These are phyloP conservation scores for Neotoma lepida DNA, from an alignment of 2,113 vertebrate species.

Conservation along the genomic window DNA sequence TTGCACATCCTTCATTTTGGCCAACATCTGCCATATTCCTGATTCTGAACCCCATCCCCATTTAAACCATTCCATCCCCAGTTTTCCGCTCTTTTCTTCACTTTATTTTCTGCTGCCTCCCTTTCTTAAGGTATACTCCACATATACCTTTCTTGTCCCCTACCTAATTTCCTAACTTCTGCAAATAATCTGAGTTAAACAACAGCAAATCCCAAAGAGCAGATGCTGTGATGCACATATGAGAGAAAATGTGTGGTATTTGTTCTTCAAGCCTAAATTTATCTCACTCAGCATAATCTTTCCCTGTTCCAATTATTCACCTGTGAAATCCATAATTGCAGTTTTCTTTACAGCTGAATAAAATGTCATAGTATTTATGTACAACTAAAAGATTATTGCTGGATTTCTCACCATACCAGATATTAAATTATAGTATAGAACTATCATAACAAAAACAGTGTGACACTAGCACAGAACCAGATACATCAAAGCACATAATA, in stretches of 20 bases:
- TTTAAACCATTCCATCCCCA: not conserved
- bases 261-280: not conserved
- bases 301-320: not conserved
- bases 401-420: not conserved
- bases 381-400: not conserved
- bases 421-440: not conserved
- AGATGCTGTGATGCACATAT: not conserved
- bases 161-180: no score
- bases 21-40: not conserved
- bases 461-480: not conserved
- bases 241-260: not conserved
- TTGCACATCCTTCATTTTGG: not conserved
- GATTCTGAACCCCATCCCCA: not conserved
- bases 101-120: not conserved
- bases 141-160: not conserved
- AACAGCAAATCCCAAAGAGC: not conserved
- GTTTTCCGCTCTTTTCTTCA: not conserved
- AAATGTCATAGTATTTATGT: not conserved
- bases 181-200: no score
- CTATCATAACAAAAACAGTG: not conserved
- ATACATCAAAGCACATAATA: not conserved
- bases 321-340: not conserved
- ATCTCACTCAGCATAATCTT: not conserved
- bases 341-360: not conserved
- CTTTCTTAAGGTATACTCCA: not conserved